A percentile compares a stretch with the other conserved stretches of the same genome.
These are phyloP conservation scores for Eueides isabella DNA, from an alignment of 1,140 invertebrate species.

Conservation along the genomic window DNA sequence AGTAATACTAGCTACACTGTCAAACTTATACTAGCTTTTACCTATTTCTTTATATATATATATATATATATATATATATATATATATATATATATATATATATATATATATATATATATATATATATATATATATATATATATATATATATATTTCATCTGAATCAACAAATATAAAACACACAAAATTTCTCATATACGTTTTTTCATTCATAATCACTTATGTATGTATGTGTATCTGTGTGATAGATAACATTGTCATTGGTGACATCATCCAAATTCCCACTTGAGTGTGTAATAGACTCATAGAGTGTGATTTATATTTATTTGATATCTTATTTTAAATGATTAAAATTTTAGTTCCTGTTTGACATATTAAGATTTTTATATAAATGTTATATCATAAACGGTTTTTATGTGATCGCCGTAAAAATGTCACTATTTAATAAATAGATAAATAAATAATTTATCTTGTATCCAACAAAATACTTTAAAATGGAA, in stretches of 20 bases:
- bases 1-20: too few species aligned
- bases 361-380: background rate
- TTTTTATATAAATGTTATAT: background rate
- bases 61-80: too few species aligned
- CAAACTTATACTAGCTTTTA: too few species aligned
- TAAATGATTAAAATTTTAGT: background rate
- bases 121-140: too few species aligned
- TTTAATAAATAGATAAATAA: background rate
- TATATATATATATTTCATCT: too few species aligned
- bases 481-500: background rate
- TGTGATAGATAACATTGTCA: constrained; percentile 23
- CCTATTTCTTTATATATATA: too few species aligned
- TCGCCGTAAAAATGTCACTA: constrained; percentile 7
- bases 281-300: constrained; percentile 21
- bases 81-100: too few species aligned
- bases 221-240: background rate
- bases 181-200: too few species aligned
- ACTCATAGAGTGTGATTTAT: constrained; percentile 1
- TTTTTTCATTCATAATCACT: background rate
- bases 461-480: background rate
- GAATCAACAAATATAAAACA: background rate
- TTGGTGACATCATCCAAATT: constrained; percentile 29
- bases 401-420: constrained; percentile 7
- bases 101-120: too few species aligned
- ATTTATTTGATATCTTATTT: background rate